Evolutionary conservation across 2,797 vertebrate genomes (phyloP).

Genomic region (Alfaro cultratus): DNA sequence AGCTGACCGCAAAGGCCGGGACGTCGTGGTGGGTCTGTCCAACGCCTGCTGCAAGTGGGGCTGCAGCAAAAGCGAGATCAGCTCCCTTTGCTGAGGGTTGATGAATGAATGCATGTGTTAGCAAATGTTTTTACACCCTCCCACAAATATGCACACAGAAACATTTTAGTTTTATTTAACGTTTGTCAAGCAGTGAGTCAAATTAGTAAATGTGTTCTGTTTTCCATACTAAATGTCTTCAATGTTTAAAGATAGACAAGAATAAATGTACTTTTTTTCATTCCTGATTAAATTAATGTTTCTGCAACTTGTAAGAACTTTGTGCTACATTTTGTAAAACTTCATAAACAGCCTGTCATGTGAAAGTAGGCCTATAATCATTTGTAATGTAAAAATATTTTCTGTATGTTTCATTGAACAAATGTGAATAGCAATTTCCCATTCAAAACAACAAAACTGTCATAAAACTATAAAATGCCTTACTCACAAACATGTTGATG

Average conservation of each 20-base stretch:
- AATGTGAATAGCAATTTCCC: conserved; percentile 4
- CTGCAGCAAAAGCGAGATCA: conserved; percentile 89
- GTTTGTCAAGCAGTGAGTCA: not conserved
- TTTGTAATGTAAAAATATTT: conserved; percentile 9
- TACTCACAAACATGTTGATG: not conserved
- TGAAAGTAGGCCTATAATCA: conserved; percentile 1
- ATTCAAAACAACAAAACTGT: conserved; percentile 16
- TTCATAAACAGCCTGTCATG: not conserved
- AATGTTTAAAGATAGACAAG: conserved; percentile 23
- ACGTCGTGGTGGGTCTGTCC: conserved; percentile 84
- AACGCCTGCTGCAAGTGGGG: conserved; percentile 89
- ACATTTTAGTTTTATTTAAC: not conserved
- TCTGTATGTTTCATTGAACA: conserved; percentile 6
- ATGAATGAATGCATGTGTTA: not conserved
- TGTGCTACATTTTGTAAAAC: conserved; percentile 21
- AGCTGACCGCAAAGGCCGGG: conserved; percentile 80
- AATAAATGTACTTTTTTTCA: conserved; percentile 4
- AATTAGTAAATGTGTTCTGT: conserved; percentile 8
- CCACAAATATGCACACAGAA: conserved; percentile 10
- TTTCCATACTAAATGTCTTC: conserved; percentile 14
- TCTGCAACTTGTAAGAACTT: conserved; percentile 12
- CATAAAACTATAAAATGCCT: conserved; percentile 13
- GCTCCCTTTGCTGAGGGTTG: conserved; percentile 84
- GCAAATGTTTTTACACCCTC: conserved; percentile 9
- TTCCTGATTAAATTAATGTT: conserved; percentile 6